Evolutionary conservation across 2,888 invertebrate species (phyloP).

Genomic region (Noctua janthina): DNA sequence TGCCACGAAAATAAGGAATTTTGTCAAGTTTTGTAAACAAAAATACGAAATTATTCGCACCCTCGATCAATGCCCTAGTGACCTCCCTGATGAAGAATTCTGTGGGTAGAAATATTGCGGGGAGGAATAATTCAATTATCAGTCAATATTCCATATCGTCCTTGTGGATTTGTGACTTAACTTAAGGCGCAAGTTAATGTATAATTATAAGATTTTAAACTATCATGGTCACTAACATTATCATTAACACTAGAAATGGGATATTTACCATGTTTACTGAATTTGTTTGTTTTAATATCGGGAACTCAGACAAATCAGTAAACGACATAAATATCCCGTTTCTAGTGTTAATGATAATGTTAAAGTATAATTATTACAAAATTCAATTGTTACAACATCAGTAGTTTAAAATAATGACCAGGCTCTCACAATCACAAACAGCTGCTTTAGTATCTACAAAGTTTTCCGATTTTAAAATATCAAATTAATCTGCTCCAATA

Average conservation of each 20-base stretch:
- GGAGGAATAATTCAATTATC: neutral
- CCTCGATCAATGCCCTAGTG: slow-evolving; percentile 24
- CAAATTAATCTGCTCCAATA: neutral
- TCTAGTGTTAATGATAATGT: neutral
- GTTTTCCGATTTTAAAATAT: neutral
- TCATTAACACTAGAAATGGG: no score
- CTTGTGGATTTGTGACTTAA: neutral
- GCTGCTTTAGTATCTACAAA: neutral
- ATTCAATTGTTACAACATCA: neutral
- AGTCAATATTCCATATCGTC: neutral
- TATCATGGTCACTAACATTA: no score
- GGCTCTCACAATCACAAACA: neutral
- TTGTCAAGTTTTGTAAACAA: slow-evolving; percentile 37
- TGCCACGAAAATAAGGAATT: slow-evolving; percentile 6
- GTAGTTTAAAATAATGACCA: neutral
- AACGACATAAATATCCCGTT: no score
- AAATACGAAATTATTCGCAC: slow-evolving; percentile 23
- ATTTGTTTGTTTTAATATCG: no score
- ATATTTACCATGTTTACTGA: no score
- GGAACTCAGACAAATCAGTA: no score
- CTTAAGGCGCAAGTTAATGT: neutral
- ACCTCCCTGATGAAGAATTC: slow-evolving; percentile 11
- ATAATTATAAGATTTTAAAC: neutral
- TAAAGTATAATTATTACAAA: neutral
- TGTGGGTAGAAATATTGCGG: neutral